Base-by-base conservation (phyloP, 2,797 vertebrate genomes). In the Melanotaenia boesemani region DNA sequence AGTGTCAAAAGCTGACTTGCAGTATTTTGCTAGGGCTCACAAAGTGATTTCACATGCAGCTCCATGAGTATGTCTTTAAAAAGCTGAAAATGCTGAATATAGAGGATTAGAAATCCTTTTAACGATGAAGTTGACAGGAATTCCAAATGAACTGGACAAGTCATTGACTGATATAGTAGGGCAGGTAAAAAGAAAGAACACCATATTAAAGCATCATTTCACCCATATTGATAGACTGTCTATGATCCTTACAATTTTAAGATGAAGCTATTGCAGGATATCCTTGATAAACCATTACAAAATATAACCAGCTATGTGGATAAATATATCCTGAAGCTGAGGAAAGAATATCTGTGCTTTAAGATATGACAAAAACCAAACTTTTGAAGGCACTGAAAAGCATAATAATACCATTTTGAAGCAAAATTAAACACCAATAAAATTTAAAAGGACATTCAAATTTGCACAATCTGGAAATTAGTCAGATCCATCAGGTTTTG, bases 61-160 rank as follows among this genome's bases (percentile, higher is more conserved):
- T 41, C 20, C 37, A n/a, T 18, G 20, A 46, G 20, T 54, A 16
- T n/a, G 20, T 56, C 0, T 63, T 20, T 5, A 6, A 67, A 71
- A 77, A 44, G 15, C 63, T 50, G n/a, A 44, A 54, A 54, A 61
- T 65, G 57, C 4, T 52, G 56, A 13, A 20, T 44, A 62, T 24
- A 26, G n/a, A 67, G 28, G 9, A 3, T 24, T 16, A 56, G 39
- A 57, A 67, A 41, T 60, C 20, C 5, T 28, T 58, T 58, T 36
- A 50, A 44, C 4, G 55, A 65, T 32, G 32, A 22, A 63, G 60
- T 13, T 48, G 50, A 34, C 11, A 48, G 52, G 16, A 48, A 58
- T n/a, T 13, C 32, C 26, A 65, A 48, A 48, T 58, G 30, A 60
- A 61, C 8, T 26, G 10, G 22, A 36, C 3, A 1, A 6, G 30